phyloP scores from a whole-genome alignment of 2,797 vertebrate genomes.

The Sebastolobus alascanus region DNA sequence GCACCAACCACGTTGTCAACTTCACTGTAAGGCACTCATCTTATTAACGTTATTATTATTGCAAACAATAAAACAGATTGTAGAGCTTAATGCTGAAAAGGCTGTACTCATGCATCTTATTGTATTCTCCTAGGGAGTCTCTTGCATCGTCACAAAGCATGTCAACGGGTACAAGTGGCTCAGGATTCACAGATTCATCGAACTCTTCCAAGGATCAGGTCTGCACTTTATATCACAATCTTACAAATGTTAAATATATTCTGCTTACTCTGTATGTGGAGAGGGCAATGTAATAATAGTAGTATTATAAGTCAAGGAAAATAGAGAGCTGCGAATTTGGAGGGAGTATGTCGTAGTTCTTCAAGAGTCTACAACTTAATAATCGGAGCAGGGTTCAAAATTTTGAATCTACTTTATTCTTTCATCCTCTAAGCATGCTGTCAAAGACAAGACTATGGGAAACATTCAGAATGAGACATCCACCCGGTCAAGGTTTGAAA shows the following conservation, averaged over 20 bases:
- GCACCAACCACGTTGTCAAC: neutral
- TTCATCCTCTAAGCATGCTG: slow-evolving; percentile 9
- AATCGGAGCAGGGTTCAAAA: neutral
- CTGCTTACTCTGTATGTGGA: neutral
- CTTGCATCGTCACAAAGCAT: neutral
- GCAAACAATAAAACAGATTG: neutral
- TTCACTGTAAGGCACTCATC: slow-evolving; percentile 34
- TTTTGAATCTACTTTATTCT: neutral
- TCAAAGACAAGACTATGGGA: neutral
- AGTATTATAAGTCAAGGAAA: too few relatives aligned
- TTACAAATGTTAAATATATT: neutral
- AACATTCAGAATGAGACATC: neutral
- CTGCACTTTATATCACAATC: neutral
- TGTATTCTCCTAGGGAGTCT: slow-evolving; percentile 48
- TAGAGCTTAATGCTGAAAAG: neutral
- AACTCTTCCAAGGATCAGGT: slow-evolving; percentile 35
- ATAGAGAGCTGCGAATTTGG: too few relatives aligned
- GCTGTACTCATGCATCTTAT: neutral
- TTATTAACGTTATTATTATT: neutral
- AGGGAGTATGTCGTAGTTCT: neutral
- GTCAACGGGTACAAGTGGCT: slow-evolving; percentile 5
- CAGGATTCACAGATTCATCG: slow-evolving; percentile 30
- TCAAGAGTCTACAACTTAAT: neutral
- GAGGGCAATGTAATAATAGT: neutral
- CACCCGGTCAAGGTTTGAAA: slow-evolving; percentile 45